These are phyloP conservation scores for Tenrec ecaudatus DNA, from an alignment of 2,113 vertebrate species.

Conservation along the genomic window DNA sequence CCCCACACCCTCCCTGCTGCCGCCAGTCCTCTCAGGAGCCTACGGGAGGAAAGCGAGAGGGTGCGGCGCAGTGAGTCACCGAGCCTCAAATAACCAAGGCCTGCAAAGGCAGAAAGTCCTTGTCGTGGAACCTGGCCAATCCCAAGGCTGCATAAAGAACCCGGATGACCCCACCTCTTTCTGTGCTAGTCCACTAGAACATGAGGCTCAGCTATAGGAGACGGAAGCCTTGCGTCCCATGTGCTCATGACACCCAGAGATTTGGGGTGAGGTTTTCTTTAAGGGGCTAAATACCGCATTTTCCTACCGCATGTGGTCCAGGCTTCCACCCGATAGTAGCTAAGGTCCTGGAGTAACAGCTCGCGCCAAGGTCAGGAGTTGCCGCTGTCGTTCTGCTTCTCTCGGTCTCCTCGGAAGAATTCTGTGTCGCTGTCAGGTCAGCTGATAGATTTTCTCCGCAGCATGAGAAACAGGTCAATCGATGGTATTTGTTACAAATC, in stretches of 20 bases:
- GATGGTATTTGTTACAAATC: neutral
- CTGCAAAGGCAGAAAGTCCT: constrained; percentile 72
- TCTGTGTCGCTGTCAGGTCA: neutral
- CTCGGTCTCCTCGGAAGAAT: neutral
- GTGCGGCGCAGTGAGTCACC: constrained; percentile 78
- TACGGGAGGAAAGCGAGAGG: constrained; percentile 69
- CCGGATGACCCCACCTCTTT: constrained; percentile 66
- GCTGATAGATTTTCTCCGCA: neutral
- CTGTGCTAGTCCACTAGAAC: constrained; percentile 43
- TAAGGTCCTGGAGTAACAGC: neutral
- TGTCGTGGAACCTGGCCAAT: constrained; percentile 60
- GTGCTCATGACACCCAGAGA: constrained; percentile 60
- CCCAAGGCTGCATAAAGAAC: constrained; percentile 69
- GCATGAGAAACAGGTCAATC: neutral
- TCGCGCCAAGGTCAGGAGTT: neutral
- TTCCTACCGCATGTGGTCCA: neutral
- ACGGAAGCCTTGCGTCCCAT: constrained; percentile 57
- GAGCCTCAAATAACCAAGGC: constrained; percentile 71
- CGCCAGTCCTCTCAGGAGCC: neutral
- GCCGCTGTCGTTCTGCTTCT: neutral
- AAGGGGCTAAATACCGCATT: constrained; percentile 2
- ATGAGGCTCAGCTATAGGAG: constrained; percentile 61
- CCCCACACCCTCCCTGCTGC: constrained; percentile 15
- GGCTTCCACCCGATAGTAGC: neutral
- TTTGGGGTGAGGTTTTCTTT: constrained; percentile 50